Evolutionary conservation across 2,113 vertebrate genomes (phyloP).

Genomic region (Melanerpes aurifrons): DNA sequence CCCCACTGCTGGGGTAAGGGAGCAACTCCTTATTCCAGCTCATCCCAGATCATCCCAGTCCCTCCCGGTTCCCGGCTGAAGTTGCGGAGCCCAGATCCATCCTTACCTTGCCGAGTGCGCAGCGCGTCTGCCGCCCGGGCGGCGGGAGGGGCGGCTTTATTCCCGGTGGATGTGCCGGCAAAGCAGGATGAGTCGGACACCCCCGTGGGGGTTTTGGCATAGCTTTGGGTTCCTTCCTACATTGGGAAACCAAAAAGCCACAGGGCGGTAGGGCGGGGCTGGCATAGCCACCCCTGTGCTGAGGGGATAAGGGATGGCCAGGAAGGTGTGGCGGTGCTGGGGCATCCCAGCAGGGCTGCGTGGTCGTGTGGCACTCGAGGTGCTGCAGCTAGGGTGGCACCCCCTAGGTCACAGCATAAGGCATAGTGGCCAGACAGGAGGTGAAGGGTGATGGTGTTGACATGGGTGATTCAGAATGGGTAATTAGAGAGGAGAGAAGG

Average conservation of each 20-base stretch:
- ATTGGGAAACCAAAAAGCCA: slow-evolving; percentile 55
- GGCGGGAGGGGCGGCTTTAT: slow-evolving; percentile 24
- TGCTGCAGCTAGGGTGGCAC: background rate
- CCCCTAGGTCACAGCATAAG: rapidly evolving
- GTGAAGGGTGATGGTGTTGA: background rate
- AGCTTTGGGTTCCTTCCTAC: background rate
- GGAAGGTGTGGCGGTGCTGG: rapidly evolving
- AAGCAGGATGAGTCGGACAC: slow-evolving; percentile 64
- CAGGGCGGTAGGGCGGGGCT: background rate
- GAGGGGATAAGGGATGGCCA: rapidly evolving
- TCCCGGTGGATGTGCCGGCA: background rate
- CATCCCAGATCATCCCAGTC: background rate
- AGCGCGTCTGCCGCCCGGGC: background rate
- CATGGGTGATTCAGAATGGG: background rate
- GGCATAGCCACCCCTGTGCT: background rate
- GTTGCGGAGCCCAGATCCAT: rapidly evolving
- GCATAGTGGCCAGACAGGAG: rapidly evolving
- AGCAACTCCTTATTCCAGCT: background rate
- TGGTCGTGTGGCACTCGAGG: rapidly evolving
- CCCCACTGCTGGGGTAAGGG: background rate
- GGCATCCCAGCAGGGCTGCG: background rate
- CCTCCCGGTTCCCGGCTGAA: rapidly evolving
- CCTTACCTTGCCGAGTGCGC: background rate
- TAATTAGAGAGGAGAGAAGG: slow-evolving; percentile 30
- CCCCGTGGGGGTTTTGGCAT: slow-evolving; percentile 41